Evolutionary conservation across 35 echinoderm and acorn worm species (phyloP).

Genomic region (Apostichopus parvimensis): DNA sequence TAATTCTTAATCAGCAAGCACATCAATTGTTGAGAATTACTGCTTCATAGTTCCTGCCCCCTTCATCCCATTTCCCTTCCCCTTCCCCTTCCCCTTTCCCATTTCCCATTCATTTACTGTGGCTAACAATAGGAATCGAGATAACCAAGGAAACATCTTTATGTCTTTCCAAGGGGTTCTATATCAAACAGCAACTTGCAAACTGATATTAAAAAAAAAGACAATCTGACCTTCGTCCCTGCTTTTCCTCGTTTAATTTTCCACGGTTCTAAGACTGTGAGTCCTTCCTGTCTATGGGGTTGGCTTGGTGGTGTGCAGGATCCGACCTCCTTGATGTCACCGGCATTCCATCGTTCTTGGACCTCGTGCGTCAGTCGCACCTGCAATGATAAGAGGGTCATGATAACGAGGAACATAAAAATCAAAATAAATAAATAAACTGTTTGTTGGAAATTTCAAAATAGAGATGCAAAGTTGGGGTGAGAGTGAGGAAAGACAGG

Average conservation of each 20-base stretch:
- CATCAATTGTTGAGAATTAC: too few species aligned
- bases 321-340: conserved; percentile 71
- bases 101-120: too few species aligned
- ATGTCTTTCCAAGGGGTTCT: neutral
- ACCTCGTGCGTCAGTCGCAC: conserved; percentile 50
- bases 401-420: neutral
- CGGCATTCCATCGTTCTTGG: conserved; percentile 66
- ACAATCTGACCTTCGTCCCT: conserved; percentile 71
- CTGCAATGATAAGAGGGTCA: neutral
- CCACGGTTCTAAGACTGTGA: conserved; percentile 83
- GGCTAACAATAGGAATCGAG: too few species aligned
- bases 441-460: too few species aligned
- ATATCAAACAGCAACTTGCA: too few species aligned
- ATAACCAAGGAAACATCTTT: neutral
- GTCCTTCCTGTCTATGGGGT: conserved; percentile 58
- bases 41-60: too few species aligned
- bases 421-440: too few species aligned
- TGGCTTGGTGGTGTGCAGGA: conserved; percentile 63
- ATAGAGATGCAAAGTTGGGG: too few species aligned
- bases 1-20: too few species aligned
- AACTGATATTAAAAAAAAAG: neutral
- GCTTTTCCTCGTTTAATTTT: conserved; percentile 94
- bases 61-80: too few species aligned
- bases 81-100: too few species aligned
- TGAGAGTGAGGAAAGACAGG: too few species aligned